These are phyloP conservation scores for Cololabis saira DNA, from an alignment of 2,113 vertebrate genomes.

Conservation along the genomic window DNA sequence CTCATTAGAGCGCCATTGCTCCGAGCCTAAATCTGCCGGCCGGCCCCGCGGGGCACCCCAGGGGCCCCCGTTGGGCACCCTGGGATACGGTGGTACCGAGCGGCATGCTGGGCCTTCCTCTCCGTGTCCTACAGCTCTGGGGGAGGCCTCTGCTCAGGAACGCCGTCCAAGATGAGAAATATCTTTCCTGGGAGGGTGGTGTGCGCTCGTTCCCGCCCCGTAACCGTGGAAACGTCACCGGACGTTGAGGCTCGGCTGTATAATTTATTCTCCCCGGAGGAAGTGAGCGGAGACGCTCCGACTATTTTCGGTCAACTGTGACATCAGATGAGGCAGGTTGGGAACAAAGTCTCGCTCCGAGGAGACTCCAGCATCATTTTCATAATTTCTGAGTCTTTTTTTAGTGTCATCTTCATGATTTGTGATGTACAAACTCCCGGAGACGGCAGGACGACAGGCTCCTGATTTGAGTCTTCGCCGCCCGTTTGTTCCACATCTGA, in stretches of 20 bases:
- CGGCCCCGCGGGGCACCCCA: constrained; percentile 20
- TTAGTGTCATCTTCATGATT: neutral
- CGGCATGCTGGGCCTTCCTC: constrained; percentile 27
- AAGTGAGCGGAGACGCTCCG: constrained; percentile 41
- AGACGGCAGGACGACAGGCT: constrained; percentile 7
- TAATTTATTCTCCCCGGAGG: constrained; percentile 37
- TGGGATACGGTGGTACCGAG: constrained; percentile 40
- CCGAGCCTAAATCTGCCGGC: constrained; percentile 37
- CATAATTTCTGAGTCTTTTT: neutral
- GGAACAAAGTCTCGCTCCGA: neutral
- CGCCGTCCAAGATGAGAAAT: constrained; percentile 1
- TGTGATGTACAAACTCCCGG: neutral
- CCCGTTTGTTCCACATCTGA: constrained; percentile 52
- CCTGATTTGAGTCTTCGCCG: constrained; percentile 39
- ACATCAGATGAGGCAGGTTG: constrained; percentile 18
- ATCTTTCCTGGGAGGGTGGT: constrained; percentile 19
- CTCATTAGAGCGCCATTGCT: constrained; percentile 27
- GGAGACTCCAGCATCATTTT: neutral
- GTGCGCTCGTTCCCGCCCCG: constrained; percentile 51
- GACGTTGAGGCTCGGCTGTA: neutral
- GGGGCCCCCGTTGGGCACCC: constrained; percentile 15
- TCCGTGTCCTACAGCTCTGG: constrained; percentile 48
- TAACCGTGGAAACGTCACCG: constrained; percentile 31
- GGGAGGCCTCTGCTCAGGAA: constrained; percentile 39
- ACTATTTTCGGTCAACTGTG: constrained; percentile 8